phyloP scores from a whole-genome alignment of 1,140 invertebrate species.

The Caerostris darwini region DNA sequence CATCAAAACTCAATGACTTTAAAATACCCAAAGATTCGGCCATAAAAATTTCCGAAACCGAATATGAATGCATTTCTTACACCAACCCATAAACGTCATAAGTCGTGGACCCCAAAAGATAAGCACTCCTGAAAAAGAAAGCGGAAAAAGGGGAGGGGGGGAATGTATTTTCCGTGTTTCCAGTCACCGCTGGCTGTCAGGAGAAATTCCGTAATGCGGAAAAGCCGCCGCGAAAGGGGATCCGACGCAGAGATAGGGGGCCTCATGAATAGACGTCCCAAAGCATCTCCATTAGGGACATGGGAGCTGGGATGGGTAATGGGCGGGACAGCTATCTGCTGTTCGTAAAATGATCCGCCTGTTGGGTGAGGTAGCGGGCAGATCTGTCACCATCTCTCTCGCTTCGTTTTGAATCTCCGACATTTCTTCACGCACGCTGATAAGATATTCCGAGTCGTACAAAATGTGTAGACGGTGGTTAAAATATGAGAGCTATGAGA shows the following conservation, averaged over 20 bases:
- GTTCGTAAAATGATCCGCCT: neutral
- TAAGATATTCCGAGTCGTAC: no score
- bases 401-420: neutral
- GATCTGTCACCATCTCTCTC: neutral
- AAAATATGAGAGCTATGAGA: no score
- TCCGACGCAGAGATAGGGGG: neutral
- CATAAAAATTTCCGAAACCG: neutral
- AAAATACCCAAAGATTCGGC: neutral
- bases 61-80: neutral
- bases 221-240: neutral
- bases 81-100: neutral
- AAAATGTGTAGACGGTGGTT: no score
- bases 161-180: neutral
- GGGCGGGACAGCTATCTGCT: neutral
- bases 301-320: neutral
- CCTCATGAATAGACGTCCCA: constrained; percentile 13
- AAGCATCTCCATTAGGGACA: neutral
- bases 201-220: neutral
- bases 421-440: no score
- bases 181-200: neutral
- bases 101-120: neutral
- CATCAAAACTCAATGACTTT: neutral
- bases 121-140: neutral
- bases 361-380: neutral
- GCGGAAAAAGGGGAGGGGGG: neutral